Evolutionary conservation across 2,888 invertebrate genomes (phyloP).

Genomic region (Callyntrura sp.): DNA sequence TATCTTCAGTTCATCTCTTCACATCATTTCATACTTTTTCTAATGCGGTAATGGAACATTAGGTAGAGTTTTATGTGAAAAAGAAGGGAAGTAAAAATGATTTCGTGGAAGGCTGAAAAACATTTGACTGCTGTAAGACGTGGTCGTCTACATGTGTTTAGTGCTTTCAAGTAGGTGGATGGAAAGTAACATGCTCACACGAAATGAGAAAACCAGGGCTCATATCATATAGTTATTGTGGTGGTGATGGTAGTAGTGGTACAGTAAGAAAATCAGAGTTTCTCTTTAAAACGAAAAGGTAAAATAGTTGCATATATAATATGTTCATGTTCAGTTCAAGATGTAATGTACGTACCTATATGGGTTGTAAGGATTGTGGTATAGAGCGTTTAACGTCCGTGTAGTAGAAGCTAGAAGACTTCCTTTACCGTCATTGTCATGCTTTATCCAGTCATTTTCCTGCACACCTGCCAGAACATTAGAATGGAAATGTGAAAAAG

Average conservation of each 20-base stretch:
- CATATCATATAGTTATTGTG: not conserved
- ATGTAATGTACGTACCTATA: not conserved
- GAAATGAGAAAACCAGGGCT: constrained; percentile 29
- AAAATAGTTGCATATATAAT: not conserved
- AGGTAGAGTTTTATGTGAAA: constrained; percentile 27
- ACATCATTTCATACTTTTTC: constrained; percentile 19
- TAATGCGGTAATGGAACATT: constrained; percentile 41
- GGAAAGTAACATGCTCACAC: constrained; percentile 5
- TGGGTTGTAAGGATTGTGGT: not conserved
- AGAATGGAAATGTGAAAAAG: constrained; percentile 63
- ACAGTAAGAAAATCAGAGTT: constrained; percentile 5
- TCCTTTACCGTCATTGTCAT: constrained; percentile 4
- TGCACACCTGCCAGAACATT: constrained; percentile 67
- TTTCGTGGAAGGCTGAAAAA: constrained; percentile 27
- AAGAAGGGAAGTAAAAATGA: constrained; percentile 50
- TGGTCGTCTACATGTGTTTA: constrained; percentile 43
- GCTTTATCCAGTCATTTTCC: constrained; percentile 44
- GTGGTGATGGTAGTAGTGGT: not conserved
- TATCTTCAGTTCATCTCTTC: constrained; percentile 25
- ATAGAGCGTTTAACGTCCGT: not conserved
- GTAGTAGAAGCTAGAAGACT: not conserved
- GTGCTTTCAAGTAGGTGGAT: constrained; percentile 30
- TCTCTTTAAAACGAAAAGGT: constrained; percentile 9
- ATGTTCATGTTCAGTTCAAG: not conserved
- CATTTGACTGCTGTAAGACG: not conserved